These are phyloP conservation scores for Charina bottae DNA, from an alignment of 2,113 vertebrate genomes.

Conservation along the genomic window DNA sequence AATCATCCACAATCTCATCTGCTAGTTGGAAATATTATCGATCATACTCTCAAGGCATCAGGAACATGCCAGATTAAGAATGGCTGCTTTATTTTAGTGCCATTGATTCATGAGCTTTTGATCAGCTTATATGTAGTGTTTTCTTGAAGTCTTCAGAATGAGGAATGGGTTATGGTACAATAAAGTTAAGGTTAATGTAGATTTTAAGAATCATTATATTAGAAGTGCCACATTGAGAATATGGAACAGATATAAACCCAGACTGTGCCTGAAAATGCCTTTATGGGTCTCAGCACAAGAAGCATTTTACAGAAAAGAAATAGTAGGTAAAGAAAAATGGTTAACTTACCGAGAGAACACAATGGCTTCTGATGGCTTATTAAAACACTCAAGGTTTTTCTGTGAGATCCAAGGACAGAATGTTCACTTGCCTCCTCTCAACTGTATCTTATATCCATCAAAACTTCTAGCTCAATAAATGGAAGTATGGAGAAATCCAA, in stretches of 20 bases:
- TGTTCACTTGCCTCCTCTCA: no score
- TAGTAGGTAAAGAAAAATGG: not conserved
- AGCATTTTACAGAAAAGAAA: not conserved
- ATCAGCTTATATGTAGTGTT: not conserved
- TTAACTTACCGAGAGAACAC: not conserved
- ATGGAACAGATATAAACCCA: not conserved
- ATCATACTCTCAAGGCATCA: not conserved
- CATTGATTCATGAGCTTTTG: not conserved
- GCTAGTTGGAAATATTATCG: not conserved
- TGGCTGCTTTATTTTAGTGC: not conserved
- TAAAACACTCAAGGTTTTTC: no score
- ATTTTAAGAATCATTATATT: not conserved
- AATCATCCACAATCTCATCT: no score
- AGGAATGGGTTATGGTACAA: not conserved
- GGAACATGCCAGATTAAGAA: not conserved
- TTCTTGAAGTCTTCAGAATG: not conserved
- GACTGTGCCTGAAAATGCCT: not conserved
- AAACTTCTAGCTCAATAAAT: no score
- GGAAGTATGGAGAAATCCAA: no score
- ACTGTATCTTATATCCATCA: no score
- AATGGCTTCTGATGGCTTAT: no score
- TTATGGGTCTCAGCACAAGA: not conserved
- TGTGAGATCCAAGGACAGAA: no score
- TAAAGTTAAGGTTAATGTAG: not conserved
- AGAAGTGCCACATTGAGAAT: not conserved